Evolutionary conservation across 2,113 vertebrate genomes (phyloP).

Genomic region (Cololabis saira): DNA sequence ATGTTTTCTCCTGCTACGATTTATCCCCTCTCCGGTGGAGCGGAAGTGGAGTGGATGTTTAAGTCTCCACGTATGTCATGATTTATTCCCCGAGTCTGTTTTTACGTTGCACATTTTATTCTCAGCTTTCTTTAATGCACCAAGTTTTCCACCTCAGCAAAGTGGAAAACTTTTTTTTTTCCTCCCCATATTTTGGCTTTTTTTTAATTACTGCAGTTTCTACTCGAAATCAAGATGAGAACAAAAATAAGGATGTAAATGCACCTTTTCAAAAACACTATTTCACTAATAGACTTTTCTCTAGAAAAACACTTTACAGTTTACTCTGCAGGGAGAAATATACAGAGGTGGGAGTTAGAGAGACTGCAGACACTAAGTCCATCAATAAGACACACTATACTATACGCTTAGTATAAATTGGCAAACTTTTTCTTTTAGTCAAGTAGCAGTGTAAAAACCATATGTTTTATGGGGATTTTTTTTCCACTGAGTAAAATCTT

Average conservation of each 20-base stretch:
- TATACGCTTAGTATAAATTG: no score
- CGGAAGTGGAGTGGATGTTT: conserved; percentile 17
- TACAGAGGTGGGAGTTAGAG: no score
- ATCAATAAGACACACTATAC: no score
- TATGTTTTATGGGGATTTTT: neutral
- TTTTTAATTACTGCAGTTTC: neutral
- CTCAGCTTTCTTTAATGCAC: conserved; percentile 25
- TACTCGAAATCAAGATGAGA: neutral
- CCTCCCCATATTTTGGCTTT: neutral
- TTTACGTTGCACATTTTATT: conserved; percentile 2
- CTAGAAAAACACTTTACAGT: neutral
- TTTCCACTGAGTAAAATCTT: neutral
- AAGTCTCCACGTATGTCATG: conserved; percentile 21
- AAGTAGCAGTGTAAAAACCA: no score
- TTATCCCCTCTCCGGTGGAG: conserved; percentile 22
- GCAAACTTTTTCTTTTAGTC: no score
- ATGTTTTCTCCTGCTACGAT: conserved; percentile 24
- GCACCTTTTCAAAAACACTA: neutral
- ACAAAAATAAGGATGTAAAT: neutral
- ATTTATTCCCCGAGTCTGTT: conserved; percentile 10
- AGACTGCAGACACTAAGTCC: no score
- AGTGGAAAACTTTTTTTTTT: conserved; percentile 12
- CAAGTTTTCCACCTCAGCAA: conserved; percentile 20
- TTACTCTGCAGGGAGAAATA: neutral
- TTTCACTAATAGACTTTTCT: neutral